Conservation (phyloP, 1,140 invertebrate genomes). For the Cepaea nemoralis region DNA sequence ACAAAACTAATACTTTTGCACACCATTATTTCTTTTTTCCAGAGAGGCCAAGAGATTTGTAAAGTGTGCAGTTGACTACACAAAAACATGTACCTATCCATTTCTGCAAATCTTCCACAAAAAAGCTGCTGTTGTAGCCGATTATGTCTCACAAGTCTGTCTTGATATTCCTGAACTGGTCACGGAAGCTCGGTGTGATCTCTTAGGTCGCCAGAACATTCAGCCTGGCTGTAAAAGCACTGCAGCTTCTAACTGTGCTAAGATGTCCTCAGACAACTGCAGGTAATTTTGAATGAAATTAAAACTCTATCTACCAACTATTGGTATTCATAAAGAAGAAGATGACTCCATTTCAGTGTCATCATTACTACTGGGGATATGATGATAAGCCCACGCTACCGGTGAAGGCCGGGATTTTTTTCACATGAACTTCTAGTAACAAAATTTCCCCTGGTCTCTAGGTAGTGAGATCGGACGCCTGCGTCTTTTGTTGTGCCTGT, state of each 20-base stretch:
- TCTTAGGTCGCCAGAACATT: neutral
- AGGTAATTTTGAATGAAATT: neutral
- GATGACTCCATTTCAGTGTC: too few relatives aligned
- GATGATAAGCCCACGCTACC: too few relatives aligned
- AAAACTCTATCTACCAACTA: neutral
- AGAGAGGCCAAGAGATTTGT: conserved; percentile 5
- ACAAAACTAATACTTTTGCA: too few relatives aligned
- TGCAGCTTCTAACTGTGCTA: neutral
- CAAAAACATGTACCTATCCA: neutral
- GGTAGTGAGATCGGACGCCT: too few relatives aligned
- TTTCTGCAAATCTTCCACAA: neutral
- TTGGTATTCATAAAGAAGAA: too few relatives aligned
- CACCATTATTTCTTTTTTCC: neutral
- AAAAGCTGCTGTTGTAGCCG: neutral
- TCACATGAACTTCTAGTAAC: too few relatives aligned
- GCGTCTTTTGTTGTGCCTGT: too few relatives aligned
- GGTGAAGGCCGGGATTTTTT: too few relatives aligned
- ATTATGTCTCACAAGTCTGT: conserved; percentile 18
- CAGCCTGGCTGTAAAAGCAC: neutral
- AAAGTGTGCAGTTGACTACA: conserved; percentile 15
- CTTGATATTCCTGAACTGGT: neutral
- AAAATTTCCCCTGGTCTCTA: too few relatives aligned
- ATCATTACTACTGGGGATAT: too few relatives aligned
- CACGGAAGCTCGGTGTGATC: neutral
- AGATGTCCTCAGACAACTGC: neutral